A percentile compares a stretch with the other conserved stretches of the same genome.
Conservation (phyloP, 2,888 invertebrate genomes). For the Xanthorhoe designata region DNA sequence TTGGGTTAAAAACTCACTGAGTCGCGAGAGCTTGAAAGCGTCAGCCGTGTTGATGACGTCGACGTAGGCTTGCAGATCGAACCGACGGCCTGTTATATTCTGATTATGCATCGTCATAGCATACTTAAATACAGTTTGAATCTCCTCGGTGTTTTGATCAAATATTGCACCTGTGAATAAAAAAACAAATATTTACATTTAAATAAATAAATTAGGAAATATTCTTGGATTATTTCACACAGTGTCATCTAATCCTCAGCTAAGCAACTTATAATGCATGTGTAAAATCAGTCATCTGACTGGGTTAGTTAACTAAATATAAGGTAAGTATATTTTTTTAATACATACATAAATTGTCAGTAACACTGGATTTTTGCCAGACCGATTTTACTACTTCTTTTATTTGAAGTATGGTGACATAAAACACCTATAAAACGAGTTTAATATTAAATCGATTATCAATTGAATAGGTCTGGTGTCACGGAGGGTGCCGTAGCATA, state of each 20-base stretch:
- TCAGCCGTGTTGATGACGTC: constrained; percentile 97
- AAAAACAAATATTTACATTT: not conserved
- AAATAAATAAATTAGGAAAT: no score
- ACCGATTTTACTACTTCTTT: not conserved
- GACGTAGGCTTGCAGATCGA: constrained; percentile 95
- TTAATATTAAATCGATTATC: not conserved
- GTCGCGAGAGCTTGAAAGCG: constrained; percentile 95
- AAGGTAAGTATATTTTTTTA: no score
- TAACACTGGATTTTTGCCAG: no score
- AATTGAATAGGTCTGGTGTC: constrained; percentile 1
- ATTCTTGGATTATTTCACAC: no score
- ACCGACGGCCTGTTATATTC: constrained; percentile 90
- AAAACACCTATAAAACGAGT: not conserved
- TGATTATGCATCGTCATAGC: constrained; percentile 95
- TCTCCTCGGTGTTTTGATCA: constrained; percentile 96
- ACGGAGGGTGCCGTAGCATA: not conserved
- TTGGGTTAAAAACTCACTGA: constrained; percentile 90
- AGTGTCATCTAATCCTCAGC: no score
- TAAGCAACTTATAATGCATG: no score
- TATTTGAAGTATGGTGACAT: not conserved
- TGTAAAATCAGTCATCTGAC: no score
- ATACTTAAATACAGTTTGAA: constrained; percentile 96
- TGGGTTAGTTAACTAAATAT: no score
- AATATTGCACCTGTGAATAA: constrained; percentile 92
- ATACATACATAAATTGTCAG: no score